Evolutionary conservation across 2,797 vertebrate species (phyloP).

Genomic region (Thamnophis elegans): DNA sequence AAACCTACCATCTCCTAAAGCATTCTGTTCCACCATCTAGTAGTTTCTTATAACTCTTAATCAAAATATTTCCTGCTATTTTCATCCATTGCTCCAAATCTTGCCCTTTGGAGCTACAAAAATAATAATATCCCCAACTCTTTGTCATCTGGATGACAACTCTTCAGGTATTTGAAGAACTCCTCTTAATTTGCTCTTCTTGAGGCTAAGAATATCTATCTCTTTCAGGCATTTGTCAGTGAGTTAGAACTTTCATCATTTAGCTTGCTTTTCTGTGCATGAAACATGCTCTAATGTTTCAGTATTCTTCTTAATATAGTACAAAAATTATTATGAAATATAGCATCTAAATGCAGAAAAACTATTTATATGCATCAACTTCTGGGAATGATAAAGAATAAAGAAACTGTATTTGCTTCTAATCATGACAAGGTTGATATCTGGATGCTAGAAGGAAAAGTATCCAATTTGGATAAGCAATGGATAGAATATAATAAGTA

Average conservation of each 20-base stretch:
- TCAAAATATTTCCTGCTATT: neutral
- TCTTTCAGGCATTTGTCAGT: neutral
- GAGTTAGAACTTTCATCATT: neutral
- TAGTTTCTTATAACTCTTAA: neutral
- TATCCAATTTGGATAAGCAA: neutral
- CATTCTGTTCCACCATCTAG: neutral
- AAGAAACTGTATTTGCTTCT: neutral
- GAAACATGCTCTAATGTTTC: neutral
- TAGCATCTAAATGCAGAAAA: neutral
- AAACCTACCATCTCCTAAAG: neutral
- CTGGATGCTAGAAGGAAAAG: neutral
- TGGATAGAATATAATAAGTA: neutral
- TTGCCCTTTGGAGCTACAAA: neutral
- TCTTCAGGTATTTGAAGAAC: neutral
- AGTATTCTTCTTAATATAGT: neutral
- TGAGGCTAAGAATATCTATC: neutral
- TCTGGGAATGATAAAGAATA: neutral
- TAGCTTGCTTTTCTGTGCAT: neutral
- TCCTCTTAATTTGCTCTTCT: neutral
- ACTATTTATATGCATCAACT: neutral
- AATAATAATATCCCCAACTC: neutral
- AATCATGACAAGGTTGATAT: neutral
- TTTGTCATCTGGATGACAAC: neutral
- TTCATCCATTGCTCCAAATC: neutral
- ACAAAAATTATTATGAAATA: neutral